A percentile compares a stretch with the other conserved stretches of the same genome.
phyloP scores from a whole-genome alignment of 2,888 invertebrate genomes.

The Orchesellides sinensis region DNA sequence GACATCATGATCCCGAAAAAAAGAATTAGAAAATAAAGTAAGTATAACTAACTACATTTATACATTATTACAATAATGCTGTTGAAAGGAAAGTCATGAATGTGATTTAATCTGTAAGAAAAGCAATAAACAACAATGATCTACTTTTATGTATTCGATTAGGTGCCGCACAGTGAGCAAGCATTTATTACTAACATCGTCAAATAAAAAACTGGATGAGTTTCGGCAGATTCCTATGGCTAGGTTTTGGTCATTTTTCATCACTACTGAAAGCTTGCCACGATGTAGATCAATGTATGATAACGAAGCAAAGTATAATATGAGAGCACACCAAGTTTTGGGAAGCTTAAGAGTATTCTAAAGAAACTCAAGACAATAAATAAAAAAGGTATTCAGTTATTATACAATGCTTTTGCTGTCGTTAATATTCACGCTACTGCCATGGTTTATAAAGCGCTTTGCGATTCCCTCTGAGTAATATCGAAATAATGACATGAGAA shows the following conservation, averaged over 20 bases:
- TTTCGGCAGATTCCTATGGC: conserved; percentile 33
- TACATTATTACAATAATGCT: background rate
- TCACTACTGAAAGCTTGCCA: conserved; percentile 37
- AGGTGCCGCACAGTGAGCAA: conserved; percentile 47
- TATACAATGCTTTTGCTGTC: no score
- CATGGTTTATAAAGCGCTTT: no score
- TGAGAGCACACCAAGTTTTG: no score
- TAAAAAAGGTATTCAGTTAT: no score
- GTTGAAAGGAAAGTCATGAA: conserved; percentile 21
- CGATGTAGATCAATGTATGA: conserved; percentile 35
- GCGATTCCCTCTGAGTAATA: no score
- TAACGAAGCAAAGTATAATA: conserved; percentile 28
- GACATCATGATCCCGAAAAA: conserved; percentile 50
- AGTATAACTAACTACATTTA: background rate
- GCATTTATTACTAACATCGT: conserved; percentile 32
- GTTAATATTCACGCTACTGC: no score
- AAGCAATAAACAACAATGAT: conserved; percentile 37
- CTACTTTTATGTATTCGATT: conserved; percentile 36
- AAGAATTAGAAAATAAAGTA: background rate
- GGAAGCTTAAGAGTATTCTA: no score
- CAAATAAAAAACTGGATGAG: conserved; percentile 25
- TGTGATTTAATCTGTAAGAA: conserved; percentile 25
- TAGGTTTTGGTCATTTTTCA: conserved; percentile 46
- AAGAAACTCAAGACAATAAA: no score
- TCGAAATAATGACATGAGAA: no score